Percentiles rank a stretch among this genome's conserved stretches.
Conservation (phyloP, 2,797 vertebrate species). For the Anabas testudineus region DNA sequence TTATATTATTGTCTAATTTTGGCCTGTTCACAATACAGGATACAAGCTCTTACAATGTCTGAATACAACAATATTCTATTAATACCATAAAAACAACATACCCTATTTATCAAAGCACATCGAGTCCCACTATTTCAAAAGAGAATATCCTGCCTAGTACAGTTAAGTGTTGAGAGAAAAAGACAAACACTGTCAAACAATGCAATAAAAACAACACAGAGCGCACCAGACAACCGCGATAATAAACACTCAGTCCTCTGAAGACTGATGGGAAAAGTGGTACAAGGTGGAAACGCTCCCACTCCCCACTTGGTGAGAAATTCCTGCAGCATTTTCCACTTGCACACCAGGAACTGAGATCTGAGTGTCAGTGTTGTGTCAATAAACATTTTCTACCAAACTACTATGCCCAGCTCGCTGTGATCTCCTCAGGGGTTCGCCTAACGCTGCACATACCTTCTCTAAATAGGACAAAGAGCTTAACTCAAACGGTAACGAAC, state of each 20-base stretch:
- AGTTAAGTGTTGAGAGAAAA: conserved; percentile 53
- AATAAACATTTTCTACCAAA: conserved; percentile 65
- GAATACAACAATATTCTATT: conserved; percentile 69
- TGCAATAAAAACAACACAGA: conserved; percentile 71
- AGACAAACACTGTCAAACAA: conserved; percentile 74
- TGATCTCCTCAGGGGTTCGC: conserved; percentile 55
- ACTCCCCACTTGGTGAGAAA: conserved; percentile 56
- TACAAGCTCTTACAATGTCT: conserved; percentile 37
- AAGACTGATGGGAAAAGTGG: conserved; percentile 76
- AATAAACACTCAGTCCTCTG: conserved; percentile 73
- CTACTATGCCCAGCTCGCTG: conserved; percentile 51
- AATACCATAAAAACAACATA: conserved; percentile 71
- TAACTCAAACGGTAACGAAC: conserved; percentile 1
- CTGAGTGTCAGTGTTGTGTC: conserved; percentile 53
- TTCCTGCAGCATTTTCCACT: conserved; percentile 61
- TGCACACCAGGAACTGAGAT: conserved; percentile 71
- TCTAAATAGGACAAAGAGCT: conserved; percentile 19
- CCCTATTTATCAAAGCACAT: conserved; percentile 67
- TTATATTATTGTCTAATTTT: conserved; percentile 49
- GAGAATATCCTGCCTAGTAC: conserved; percentile 69
- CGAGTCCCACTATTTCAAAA: conserved; percentile 54
- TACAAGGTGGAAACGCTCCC: conserved; percentile 59
- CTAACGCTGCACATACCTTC: neutral
- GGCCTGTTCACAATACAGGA: conserved; percentile 24
- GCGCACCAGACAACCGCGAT: conserved; percentile 47